These are phyloP conservation scores for Varanus salvator DNA, from an alignment of 2,113 vertebrate species.

Conservation along the genomic window DNA sequence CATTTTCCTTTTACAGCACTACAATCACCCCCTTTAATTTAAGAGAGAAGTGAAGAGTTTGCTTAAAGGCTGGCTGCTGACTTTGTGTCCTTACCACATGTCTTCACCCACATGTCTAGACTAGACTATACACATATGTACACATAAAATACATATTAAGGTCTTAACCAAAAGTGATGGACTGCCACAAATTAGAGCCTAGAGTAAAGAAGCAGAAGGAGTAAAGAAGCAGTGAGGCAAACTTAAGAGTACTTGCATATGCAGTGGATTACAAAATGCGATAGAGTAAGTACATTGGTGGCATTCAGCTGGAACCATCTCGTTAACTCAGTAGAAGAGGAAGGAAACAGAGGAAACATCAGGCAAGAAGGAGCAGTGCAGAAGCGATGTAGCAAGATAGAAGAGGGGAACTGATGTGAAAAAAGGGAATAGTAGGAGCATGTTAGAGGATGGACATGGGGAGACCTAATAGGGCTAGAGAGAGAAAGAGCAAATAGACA, in stretches of 20 bases:
- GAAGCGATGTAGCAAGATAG: too few relatives aligned
- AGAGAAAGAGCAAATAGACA: too few relatives aligned
- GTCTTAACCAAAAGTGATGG: neutral
- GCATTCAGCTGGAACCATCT: neutral
- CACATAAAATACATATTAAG: neutral
- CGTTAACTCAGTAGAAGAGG: too few relatives aligned
- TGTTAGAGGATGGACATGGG: too few relatives aligned
- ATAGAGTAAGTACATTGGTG: neutral
- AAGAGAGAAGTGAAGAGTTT: neutral
- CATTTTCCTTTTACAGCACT: neutral
- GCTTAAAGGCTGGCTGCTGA: neutral
- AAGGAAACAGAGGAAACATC: too few relatives aligned
- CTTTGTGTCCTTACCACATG: neutral
- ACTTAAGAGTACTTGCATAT: neutral
- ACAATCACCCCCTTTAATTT: too few relatives aligned
- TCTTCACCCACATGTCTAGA: too few relatives aligned
- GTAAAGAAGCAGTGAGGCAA: neutral
- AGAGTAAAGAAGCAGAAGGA: neutral
- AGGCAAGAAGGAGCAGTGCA: too few relatives aligned
- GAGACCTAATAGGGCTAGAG: too few relatives aligned
- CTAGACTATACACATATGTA: too few relatives aligned
- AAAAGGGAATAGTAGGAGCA: too few relatives aligned
- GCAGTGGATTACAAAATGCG: neutral
- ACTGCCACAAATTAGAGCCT: neutral
- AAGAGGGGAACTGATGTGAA: too few relatives aligned